Conservation (phyloP, 2,113 vertebrate genomes). For the Pachyramphus minor region DNA sequence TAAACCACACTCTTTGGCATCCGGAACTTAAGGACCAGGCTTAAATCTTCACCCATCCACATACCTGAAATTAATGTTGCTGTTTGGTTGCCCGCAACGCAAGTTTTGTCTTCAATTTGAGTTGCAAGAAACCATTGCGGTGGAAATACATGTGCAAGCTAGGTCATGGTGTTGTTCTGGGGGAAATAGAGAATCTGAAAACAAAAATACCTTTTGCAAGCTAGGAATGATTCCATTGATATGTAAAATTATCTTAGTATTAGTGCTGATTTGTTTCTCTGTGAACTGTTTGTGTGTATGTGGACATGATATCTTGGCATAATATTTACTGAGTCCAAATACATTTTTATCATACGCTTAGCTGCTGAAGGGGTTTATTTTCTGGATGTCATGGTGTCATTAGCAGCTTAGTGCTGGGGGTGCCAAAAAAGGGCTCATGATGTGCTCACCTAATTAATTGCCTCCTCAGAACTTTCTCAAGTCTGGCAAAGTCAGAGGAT, state of each 20-base stretch:
- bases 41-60: neutral
- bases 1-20: neutral
- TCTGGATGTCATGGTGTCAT: neutral
- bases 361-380: neutral
- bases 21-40: neutral
- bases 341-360: neutral
- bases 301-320: accelerated
- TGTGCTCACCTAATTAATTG: neutral
- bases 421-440: neutral
- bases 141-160: neutral
- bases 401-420: neutral
- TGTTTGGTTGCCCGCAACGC: neutral
- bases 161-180: neutral
- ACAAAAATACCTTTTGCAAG: neutral
- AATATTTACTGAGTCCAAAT: neutral
- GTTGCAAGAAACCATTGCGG: neutral
- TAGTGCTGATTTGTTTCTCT: neutral
- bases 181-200: neutral
- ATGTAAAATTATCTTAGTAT: neutral
- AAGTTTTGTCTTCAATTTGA: neutral
- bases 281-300: neutral
- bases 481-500: neutral
- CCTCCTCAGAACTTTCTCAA: neutral
- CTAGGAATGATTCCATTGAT: neutral
- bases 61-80: neutral